phyloP scores from a whole-genome alignment of 2,888 invertebrate species.

The Plebejus anna region DNA sequence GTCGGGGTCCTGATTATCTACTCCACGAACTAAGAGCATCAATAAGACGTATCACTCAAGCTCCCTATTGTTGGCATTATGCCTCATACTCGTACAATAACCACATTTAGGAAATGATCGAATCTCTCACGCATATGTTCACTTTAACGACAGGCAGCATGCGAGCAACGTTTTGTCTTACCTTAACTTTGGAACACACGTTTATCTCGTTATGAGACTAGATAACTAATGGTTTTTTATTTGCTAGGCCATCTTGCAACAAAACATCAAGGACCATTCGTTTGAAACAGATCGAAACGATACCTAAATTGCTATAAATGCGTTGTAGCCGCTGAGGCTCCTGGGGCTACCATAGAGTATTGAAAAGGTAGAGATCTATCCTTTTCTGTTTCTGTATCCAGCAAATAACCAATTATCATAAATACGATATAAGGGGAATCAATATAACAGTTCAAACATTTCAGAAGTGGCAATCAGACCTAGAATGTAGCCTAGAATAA shows the following conservation, averaged over 20 bases:
- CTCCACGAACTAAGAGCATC: background rate
- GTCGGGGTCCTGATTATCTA: background rate
- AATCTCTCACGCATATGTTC: constrained; percentile 44
- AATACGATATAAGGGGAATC: too few species aligned
- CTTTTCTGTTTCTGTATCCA: too few species aligned
- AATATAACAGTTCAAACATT: too few species aligned
- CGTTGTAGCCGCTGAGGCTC: too few species aligned
- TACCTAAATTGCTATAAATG: too few species aligned
- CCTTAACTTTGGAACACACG: constrained; percentile 25
- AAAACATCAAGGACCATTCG: background rate
- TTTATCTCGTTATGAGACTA: background rate
- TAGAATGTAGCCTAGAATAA: too few species aligned
- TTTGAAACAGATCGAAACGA: too few species aligned
- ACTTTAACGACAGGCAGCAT: constrained; percentile 50
- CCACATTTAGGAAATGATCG: constrained; percentile 36
- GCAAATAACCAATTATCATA: too few species aligned
- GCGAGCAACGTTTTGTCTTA: constrained; percentile 41
- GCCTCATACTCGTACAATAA: constrained; percentile 44
- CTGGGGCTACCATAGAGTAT: too few species aligned
- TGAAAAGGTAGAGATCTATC: too few species aligned
- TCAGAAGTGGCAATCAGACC: too few species aligned
- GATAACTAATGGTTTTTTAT: background rate
- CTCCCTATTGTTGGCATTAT: constrained; percentile 34
- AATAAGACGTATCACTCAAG: constrained; percentile 31
- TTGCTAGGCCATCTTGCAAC: background rate